phyloP scores from a whole-genome alignment of 2,888 invertebrate genomes.

The Apamea sordens region DNA sequence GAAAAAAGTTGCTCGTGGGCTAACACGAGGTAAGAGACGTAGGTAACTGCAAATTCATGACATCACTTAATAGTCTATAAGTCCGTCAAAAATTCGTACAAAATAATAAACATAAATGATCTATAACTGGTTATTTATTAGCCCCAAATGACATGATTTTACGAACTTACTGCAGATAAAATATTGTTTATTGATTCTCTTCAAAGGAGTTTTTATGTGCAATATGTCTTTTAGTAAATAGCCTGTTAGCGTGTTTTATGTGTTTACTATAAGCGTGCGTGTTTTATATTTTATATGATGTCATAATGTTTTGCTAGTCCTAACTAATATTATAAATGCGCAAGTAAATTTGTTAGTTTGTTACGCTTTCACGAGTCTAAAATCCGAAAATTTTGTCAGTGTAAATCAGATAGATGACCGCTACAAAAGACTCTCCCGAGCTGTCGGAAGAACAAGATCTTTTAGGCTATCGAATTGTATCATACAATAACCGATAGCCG shows the following conservation, averaged over 20 bases:
- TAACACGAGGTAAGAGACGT: too few species aligned
- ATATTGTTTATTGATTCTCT: conserved; percentile 35
- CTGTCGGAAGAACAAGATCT: too few species aligned
- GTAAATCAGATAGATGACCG: too few species aligned
- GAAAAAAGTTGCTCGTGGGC: too few species aligned
- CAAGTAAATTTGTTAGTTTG: too few species aligned
- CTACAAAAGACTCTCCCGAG: too few species aligned
- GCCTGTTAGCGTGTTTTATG: not conserved
- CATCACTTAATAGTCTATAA: not conserved
- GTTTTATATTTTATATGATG: conserved; percentile 1
- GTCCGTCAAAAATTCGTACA: not conserved
- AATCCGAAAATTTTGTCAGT: too few species aligned
- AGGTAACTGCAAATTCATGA: not conserved
- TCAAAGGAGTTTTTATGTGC: conserved; percentile 32
- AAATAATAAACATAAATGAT: not conserved
- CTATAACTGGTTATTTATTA: conserved; percentile 10
- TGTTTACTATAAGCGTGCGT: not conserved
- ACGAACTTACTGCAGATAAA: not conserved
- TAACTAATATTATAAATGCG: too few species aligned
- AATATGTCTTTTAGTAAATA: conserved; percentile 29
- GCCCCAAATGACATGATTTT: conserved; percentile 13
- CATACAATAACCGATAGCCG: too few species aligned
- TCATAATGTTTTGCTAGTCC: not conserved
- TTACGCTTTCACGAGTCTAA: too few species aligned
- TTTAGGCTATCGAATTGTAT: too few species aligned